Conservation (phyloP, 2,797 vertebrate species). For the Brotula barbata region DNA sequence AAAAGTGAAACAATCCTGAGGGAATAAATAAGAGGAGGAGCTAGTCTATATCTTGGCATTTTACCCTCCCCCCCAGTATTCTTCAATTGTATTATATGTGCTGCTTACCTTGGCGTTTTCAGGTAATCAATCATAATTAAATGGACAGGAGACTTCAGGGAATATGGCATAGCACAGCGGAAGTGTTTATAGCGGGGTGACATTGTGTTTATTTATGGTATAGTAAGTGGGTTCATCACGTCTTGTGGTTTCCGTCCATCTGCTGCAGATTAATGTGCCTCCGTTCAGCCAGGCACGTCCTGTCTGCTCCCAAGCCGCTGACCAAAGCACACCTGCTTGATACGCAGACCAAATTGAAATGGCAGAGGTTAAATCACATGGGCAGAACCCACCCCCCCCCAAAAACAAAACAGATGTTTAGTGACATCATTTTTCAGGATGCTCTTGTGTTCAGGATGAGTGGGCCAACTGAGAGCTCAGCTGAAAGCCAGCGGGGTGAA, state of each 20-base stretch:
- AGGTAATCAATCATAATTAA: neutral
- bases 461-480: neutral
- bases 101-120: slow-evolving; percentile 7
- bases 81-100: neutral
- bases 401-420: neutral
- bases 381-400: too few species aligned
- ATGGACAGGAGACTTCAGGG: neutral
- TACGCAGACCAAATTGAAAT: neutral
- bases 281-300: too few species aligned
- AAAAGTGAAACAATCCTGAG: slow-evolving; percentile 15
- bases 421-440: neutral
- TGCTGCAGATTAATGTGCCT: slow-evolving; percentile 53
- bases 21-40: slow-evolving; percentile 1
- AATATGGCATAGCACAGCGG: neutral
- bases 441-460: slow-evolving; percentile 3
- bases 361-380: neutral
- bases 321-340: slow-evolving; percentile 25
- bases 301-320: slow-evolving; percentile 27
- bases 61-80: too few species aligned
- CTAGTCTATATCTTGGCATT: neutral
- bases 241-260: slow-evolving; percentile 47
- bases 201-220: slow-evolving; percentile 17
- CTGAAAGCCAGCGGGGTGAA: slow-evolving; percentile 6
- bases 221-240: slow-evolving; percentile 1
- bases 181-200: slow-evolving; percentile 11